Evolutionary conservation across 1,140 invertebrate genomes (phyloP), one percentile per base, ranked within the genome.

Genomic region (Drosophila yakuba): DNA sequence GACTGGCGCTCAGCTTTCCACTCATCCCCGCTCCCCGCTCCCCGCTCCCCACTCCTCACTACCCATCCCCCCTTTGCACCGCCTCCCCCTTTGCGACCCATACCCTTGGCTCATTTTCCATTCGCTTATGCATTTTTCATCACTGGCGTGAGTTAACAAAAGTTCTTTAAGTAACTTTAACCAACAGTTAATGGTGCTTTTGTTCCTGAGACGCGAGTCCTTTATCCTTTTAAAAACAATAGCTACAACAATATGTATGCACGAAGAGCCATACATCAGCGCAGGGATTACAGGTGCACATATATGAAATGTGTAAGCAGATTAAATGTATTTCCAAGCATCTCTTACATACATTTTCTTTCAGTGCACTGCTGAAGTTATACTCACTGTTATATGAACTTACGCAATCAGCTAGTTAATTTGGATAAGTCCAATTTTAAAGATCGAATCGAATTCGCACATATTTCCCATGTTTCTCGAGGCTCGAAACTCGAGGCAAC

Each of bases 91-190:
- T 17, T 17, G 1, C 17, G 17, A 17, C 17, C 17, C 54, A 50
- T 32, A 14, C 43, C 67, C 5, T 58, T 56, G 54, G 66, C 66
- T 77, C 59, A 85, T 80, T 80, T 80, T 59, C 61, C 78, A 62
- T 80, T 80, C 66, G 38, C 62, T 55, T 80, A 74, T 84, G 78
- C 77, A 86, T 85, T 77, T 86, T 84, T 77, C 62, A 83, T 85
- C 58, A 62, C 36, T 58, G 43, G 25, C 66, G 48, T 47, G 62
- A n/a, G 63, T 66, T 68, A 68, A 66, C 60, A 45, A 66, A 67
- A 57, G 63, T 71, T 72, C 68, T 72, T 69, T 48, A 71, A 71
- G 64, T 43, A 72, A 71, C 64, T 72, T 72, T 71, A 71, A 58
- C 64, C 66, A 50, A 71, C 52, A 41, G 64, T 58, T 72, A 50